Conservation (phyloP, 2,888 invertebrate genomes). For the Eristalis pertinax region DNA sequence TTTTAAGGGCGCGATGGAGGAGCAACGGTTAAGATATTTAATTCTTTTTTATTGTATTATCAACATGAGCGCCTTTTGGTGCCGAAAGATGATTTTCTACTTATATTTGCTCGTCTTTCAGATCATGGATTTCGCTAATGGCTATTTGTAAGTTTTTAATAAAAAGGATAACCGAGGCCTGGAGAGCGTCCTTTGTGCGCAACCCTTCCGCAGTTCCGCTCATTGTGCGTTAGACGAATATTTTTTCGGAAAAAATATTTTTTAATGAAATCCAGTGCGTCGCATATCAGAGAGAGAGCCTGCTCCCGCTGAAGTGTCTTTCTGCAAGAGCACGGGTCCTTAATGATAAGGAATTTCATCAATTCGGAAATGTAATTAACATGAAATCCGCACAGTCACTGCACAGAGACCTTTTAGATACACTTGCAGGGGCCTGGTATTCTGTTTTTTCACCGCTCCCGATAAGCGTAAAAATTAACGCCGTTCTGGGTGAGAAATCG, state of each 20-base stretch:
- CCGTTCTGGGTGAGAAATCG: conserved; percentile 39
- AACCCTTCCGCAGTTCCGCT: conserved; percentile 5
- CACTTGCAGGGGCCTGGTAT: conserved; percentile 21
- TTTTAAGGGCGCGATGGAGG: conserved; percentile 52
- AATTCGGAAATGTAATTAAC: conserved; percentile 66
- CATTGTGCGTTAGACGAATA: neutral
- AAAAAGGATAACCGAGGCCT: conserved; percentile 50
- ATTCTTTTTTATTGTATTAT: conserved; percentile 62
- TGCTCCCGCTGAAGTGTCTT: conserved; percentile 31
- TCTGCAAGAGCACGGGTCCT: conserved; percentile 53
- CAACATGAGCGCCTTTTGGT: conserved; percentile 72
- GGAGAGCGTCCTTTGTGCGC: conserved; percentile 13
- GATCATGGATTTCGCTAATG: conserved; percentile 70
- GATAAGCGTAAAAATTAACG: conserved; percentile 50
- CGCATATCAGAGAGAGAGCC: neutral
- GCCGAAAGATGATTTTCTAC: conserved; percentile 52
- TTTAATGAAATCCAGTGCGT: conserved; percentile 45
- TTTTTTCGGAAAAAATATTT: conserved; percentile 36
- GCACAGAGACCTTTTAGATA: conserved; percentile 28
- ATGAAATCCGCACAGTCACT: conserved; percentile 64
- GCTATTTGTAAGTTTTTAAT: conserved; percentile 73
- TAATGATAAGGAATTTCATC: conserved; percentile 64
- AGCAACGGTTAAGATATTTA: conserved; percentile 48
- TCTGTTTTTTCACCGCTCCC: neutral
- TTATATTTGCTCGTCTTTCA: neutral